These are phyloP conservation scores for Micromys minutus DNA, from an alignment of 2,113 vertebrate genomes.

Conservation along the genomic window DNA sequence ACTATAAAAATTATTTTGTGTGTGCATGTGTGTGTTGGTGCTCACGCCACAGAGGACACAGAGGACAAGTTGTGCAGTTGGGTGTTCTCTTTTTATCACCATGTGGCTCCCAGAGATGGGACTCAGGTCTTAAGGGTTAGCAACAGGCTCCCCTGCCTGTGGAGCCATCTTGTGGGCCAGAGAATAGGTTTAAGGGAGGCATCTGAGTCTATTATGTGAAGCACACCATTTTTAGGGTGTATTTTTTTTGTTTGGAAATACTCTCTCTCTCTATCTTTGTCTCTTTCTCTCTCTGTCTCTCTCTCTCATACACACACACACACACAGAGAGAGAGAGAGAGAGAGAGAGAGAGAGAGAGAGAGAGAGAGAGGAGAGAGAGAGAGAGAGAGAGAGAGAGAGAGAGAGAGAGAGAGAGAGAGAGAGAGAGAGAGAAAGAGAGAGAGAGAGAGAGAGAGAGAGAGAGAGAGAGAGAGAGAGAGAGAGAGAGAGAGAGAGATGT, in stretches of 20 bases:
- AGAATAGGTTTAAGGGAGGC: background rate
- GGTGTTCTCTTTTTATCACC: background rate
- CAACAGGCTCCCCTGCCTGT: background rate
- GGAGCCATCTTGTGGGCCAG: background rate
- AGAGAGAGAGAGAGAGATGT: no score
- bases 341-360: no score
- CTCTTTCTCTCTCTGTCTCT: background rate
- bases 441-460: no score
- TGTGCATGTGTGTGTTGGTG: background rate
- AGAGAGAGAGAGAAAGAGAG: no score
- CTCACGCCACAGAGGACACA: background rate
- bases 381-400: no score
- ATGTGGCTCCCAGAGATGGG: background rate
- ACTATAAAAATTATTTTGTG: background rate
- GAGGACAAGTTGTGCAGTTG: background rate
- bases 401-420: no score
- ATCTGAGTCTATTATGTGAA: background rate
- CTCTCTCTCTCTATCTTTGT: background rate
- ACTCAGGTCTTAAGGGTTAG: background rate
- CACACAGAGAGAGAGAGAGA: no score
- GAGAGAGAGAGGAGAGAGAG: no score
- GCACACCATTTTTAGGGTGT: background rate
- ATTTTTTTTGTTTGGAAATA: slow-evolving; percentile 22
- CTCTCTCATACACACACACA: no score
- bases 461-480: no score